Conservation (phyloP, 2,888 invertebrate genomes). For the Heliconius ismenius region DNA sequence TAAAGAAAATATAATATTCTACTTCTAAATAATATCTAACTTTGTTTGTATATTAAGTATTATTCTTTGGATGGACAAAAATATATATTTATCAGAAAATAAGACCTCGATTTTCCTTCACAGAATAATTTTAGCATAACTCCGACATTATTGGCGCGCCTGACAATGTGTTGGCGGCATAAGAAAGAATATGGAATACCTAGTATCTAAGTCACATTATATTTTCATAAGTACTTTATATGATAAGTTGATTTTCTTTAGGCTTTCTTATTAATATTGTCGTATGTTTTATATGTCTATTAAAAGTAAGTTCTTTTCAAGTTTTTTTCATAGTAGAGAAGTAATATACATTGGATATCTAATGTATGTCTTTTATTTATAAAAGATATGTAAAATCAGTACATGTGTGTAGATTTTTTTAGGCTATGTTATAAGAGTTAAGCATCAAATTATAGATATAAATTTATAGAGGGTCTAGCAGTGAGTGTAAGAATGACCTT, state of each 20-base stretch:
- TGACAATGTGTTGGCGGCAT: conserved; percentile 29
- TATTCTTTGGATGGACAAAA: background rate
- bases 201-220: conserved; percentile 29
- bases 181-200: conserved; percentile 28
- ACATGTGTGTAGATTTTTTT: too few species aligned
- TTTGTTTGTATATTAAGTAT: background rate
- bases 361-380: background rate
- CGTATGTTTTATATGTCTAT: conserved; percentile 2
- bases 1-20: too few species aligned
- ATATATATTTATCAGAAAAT: conserved; percentile 10
- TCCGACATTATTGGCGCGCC: conserved; percentile 27
- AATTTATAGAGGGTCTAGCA: too few species aligned
- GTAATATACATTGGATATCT: background rate
- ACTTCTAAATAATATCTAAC: background rate
- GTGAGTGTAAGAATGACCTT: too few species aligned
- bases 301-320: background rate
- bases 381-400: too few species aligned
- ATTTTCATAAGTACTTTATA: conserved; percentile 26
- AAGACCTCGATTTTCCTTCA: conserved; percentile 20
- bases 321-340: background rate
- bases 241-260: conserved; percentile 26
- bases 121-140: conserved; percentile 31
- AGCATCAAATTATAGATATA: too few species aligned
- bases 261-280: background rate
- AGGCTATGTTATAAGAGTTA: too few species aligned